A percentile compares a stretch with the other conserved stretches of the same genome.
Evolutionary conservation across 1,140 invertebrate species (phyloP).

Genomic region (Neocloeon triangulifer): DNA sequence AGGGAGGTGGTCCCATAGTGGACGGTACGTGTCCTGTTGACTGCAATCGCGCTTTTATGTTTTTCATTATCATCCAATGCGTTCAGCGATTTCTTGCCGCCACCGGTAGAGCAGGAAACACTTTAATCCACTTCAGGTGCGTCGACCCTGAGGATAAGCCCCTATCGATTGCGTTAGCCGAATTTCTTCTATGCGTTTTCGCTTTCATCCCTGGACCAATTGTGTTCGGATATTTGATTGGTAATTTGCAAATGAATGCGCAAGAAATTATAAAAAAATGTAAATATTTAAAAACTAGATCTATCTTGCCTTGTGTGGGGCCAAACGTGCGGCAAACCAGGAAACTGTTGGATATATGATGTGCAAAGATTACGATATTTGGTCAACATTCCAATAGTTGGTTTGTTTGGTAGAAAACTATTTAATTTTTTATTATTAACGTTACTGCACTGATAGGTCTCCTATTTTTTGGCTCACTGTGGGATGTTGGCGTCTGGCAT

Average conservation of each 20-base stretch:
- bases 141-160: conserved; percentile 16
- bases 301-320: conserved; percentile 15
- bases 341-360: conserved; percentile 17
- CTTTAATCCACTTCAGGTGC: conserved; percentile 14
- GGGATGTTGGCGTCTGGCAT: conserved; percentile 3
- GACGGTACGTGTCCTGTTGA: conserved; percentile 10
- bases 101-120: conserved; percentile 12
- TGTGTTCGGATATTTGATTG: conserved; percentile 14
- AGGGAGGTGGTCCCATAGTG: too few relatives aligned
- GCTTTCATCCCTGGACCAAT: conserved; percentile 17
- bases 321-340: conserved; percentile 13
- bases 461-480: neutral
- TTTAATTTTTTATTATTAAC: neutral
- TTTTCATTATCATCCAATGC: conserved; percentile 11
- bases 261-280: conserved; percentile 2
- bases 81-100: conserved; percentile 11
- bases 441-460: neutral
- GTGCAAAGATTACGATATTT: conserved; percentile 11
- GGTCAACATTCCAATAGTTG: conserved; percentile 11
- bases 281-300: conserved; percentile 11
- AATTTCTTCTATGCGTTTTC: conserved; percentile 12
- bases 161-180: conserved; percentile 15
- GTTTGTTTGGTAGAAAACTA: conserved; percentile 6
- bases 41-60: conserved; percentile 10
- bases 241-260: neutral